A percentile compares a stretch with the other conserved stretches of the same genome.
These are phyloP conservation scores for Plectropomus leopardus DNA, from an alignment of 2,113 vertebrate genomes.

Conservation along the genomic window DNA sequence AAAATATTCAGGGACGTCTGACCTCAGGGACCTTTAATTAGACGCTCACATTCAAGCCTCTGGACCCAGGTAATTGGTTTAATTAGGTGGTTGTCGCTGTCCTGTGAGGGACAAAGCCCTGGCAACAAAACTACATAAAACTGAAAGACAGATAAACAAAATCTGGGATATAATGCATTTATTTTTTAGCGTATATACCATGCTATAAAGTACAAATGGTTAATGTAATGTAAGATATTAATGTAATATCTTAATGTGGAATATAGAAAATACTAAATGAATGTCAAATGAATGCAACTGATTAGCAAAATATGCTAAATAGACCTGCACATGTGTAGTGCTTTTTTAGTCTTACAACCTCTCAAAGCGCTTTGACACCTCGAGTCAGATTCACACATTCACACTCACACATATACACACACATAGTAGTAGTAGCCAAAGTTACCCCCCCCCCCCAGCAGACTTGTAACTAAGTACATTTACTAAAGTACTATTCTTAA, in stretches of 20 bases:
- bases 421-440: too few species aligned
- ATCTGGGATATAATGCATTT: neutral
- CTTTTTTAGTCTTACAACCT: too few species aligned
- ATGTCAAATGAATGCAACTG: neutral
- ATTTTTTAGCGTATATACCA: neutral
- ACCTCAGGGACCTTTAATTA: slow-evolving; percentile 37
- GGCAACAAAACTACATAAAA: neutral
- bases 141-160: neutral
- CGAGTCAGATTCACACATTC: too few species aligned
- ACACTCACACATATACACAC: too few species aligned
- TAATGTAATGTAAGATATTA: too few species aligned
- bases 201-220: neutral
- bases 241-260: neutral
- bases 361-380: too few species aligned
- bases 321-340: too few species aligned
- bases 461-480: too few species aligned
- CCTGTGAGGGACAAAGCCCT: neutral
- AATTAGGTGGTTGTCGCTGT: neutral
- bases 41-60: neutral
- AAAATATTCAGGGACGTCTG: slow-evolving; percentile 40
- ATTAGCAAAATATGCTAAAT: too few species aligned
- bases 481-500: too few species aligned
- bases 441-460: too few species aligned
- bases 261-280: neutral
- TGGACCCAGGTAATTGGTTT: neutral